Percentiles rank a stretch among this genome's conserved stretches.
These are phyloP conservation scores for Pteria penguin DNA, from an alignment of 2,888 invertebrate genomes.

Conservation along the genomic window DNA sequence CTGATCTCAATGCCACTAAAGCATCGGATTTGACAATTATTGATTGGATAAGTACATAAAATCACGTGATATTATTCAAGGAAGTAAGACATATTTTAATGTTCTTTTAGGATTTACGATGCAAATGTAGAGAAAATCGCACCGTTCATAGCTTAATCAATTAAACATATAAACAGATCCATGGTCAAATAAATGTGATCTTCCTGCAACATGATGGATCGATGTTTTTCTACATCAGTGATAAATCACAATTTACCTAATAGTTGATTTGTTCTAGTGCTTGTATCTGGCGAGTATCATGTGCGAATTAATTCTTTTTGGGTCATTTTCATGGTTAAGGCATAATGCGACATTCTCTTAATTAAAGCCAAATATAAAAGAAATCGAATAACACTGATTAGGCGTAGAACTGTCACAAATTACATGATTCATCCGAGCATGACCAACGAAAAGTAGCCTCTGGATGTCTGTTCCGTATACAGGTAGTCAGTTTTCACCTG, in stretches of 20 bases:
- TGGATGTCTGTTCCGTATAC: neutral
- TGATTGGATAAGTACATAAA: no score
- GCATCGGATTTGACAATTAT: no score
- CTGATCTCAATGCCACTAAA: no score
- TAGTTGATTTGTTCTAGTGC: no score
- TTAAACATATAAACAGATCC: neutral
- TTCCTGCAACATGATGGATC: neutral
- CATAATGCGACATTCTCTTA: no score
- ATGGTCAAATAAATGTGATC: neutral
- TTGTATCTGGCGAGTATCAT: neutral
- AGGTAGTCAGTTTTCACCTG: neutral
- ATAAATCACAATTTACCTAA: neutral
- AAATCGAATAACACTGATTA: neutral
- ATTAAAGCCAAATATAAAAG: neutral
- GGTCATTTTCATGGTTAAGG: no score
- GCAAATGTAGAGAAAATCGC: no score
- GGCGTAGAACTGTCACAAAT: neutral
- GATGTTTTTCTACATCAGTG: neutral
- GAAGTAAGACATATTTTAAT: no score
- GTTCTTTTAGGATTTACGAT: no score
- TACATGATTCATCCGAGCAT: neutral
- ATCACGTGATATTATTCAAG: no score
- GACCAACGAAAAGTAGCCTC: neutral
- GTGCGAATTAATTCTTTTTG: no score
- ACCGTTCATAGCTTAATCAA: neutral